These are phyloP conservation scores for Lanistes nyassanus DNA, from an alignment of 1,140 invertebrate genomes.

Conservation along the genomic window DNA sequence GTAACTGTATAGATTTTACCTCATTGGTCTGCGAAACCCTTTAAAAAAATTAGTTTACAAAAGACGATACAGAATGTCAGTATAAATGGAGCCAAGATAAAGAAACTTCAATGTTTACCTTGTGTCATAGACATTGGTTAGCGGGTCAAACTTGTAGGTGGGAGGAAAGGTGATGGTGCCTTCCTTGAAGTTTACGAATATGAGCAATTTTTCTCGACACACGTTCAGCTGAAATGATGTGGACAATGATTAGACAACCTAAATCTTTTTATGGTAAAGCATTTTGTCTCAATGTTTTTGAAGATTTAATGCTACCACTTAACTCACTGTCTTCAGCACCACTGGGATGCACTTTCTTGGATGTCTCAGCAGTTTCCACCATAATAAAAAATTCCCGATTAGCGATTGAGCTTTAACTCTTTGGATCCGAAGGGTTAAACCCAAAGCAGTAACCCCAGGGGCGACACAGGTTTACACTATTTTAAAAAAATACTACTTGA, in stretches of 20 bases:
- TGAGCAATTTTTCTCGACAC: conserved; percentile 46
- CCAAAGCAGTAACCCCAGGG: too few species aligned
- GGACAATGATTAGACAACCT: conserved; percentile 1
- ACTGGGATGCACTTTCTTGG: too few species aligned
- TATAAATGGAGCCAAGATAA: too few species aligned
- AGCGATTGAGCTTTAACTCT: too few species aligned
- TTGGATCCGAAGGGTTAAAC: too few species aligned
- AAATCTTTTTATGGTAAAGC: neutral
- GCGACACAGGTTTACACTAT: too few species aligned
- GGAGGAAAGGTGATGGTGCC: conserved; percentile 91
- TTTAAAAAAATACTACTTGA: too few species aligned
- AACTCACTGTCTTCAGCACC: too few species aligned
- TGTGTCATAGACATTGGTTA: conserved; percentile 86
- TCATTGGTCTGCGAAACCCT: neutral
- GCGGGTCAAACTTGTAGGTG: conserved; percentile 94
- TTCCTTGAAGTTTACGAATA: conserved; percentile 73
- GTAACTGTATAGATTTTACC: neutral
- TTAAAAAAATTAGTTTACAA: neutral
- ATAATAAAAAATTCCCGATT: too few species aligned
- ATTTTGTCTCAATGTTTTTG: too few species aligned
- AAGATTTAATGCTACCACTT: too few species aligned
- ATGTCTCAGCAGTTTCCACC: too few species aligned
- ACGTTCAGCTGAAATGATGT: conserved; percentile 72
- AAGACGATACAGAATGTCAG: neutral
- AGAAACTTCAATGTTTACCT: conserved; percentile 42